Percentiles rank a stretch among this genome's conserved stretches.
These are phyloP conservation scores for Apus apus DNA, from an alignment of 2,113 vertebrate genomes.

Conservation along the genomic window DNA sequence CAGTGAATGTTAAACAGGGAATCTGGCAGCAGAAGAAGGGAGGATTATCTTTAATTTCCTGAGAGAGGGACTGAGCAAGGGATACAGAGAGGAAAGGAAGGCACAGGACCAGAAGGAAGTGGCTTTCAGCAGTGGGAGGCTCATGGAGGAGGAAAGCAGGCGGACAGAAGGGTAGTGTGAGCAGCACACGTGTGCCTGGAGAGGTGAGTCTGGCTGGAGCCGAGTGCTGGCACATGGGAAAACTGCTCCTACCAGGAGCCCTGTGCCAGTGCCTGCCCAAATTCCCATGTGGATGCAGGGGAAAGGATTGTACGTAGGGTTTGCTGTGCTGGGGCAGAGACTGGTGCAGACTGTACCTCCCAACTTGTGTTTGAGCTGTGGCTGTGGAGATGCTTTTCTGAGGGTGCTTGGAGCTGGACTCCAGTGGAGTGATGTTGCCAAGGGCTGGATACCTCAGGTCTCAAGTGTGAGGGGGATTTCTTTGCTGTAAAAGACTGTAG, in stretches of 20 bases:
- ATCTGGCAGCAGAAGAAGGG: constrained; percentile 21
- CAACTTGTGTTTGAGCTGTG: accelerated
- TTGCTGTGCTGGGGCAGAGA: background rate
- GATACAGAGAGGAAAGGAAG: background rate
- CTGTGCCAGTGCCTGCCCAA: background rate
- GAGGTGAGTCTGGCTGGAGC: background rate
- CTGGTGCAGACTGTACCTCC: background rate
- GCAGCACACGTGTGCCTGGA: background rate
- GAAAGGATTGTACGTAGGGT: background rate
- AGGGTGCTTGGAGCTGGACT: background rate
- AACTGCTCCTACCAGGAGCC: background rate
- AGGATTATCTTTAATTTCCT: constrained; percentile 71
- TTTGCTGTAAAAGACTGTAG: background rate
- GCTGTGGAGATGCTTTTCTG: background rate
- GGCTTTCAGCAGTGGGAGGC: background rate
- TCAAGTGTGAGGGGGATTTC: accelerated
- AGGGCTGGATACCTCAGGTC: background rate
- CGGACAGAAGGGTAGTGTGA: accelerated
- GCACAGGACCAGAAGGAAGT: constrained; percentile 17
- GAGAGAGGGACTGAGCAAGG: constrained; percentile 36
- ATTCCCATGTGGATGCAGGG: background rate
- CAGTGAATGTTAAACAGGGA: constrained; percentile 71
- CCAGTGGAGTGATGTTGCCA: accelerated
- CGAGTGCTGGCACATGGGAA: accelerated
- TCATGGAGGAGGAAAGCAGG: background rate